Conservation (phyloP, 1,140 invertebrate genomes). For the Drosophila malerkotliana region DNA sequence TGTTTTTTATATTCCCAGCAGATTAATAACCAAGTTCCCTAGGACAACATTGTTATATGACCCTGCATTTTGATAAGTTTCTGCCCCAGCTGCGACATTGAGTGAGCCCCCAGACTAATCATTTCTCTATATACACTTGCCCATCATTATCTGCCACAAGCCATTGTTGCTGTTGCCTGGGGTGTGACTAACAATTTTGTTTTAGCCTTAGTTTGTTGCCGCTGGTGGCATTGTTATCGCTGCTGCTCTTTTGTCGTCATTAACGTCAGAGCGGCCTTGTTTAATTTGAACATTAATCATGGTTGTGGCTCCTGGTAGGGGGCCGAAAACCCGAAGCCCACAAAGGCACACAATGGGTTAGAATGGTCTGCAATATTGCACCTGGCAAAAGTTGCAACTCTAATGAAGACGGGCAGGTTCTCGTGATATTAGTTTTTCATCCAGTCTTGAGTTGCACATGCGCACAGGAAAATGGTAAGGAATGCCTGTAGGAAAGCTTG, state of each 20-base stretch:
- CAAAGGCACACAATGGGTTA: neutral
- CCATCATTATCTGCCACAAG: slow-evolving; percentile 27
- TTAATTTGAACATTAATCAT: slow-evolving; percentile 80
- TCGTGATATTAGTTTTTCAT: slow-evolving; percentile 44
- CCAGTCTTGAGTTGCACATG: slow-evolving; percentile 35
- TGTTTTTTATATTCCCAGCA: neutral
- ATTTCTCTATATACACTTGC: slow-evolving; percentile 24
- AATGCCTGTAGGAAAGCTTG: slow-evolving; percentile 1
- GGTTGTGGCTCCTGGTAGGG: slow-evolving; percentile 21
- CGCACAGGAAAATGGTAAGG: slow-evolving; percentile 20
- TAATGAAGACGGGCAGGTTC: slow-evolving; percentile 53
- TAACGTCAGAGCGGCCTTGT: slow-evolving; percentile 72
- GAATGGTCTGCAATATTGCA: slow-evolving; percentile 41
- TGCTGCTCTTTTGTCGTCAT: slow-evolving; percentile 70
- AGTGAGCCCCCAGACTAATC: slow-evolving; percentile 33
- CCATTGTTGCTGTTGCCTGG: slow-evolving; percentile 30
- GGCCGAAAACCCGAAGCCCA: neutral
- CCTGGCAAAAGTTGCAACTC: slow-evolving; percentile 22
- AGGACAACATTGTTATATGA: slow-evolving; percentile 4
- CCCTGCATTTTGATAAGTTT: slow-evolving; percentile 15
- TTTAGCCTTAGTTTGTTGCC: slow-evolving; percentile 24
- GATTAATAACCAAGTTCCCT: slow-evolving; percentile 10
- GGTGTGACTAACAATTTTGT: slow-evolving; percentile 40
- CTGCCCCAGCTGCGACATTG: slow-evolving; percentile 24
- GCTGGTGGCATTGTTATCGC: slow-evolving; percentile 47